Evolutionary conservation across 2,888 invertebrate genomes (phyloP), one percentile per base, ranked within the genome.

Genomic region (Drosophila peninsularis): DNA sequence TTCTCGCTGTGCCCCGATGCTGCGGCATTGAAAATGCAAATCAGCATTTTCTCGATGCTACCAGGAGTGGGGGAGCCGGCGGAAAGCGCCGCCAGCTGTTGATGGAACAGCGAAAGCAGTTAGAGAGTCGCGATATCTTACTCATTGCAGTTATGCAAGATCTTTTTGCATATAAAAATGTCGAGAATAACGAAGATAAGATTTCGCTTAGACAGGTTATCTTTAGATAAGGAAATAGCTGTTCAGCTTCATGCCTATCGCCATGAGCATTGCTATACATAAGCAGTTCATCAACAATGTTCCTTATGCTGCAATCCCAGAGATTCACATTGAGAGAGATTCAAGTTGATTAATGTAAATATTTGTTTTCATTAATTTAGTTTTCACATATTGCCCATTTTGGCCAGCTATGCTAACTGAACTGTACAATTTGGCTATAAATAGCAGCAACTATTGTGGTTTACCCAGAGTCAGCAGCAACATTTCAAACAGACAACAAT

Each of bases 21-120:
- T 42, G 32, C 56, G 63, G 47, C 61, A 66, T 78, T 75, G 75
- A 66, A 65, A 76, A 76, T 78, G 62, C 62, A 76, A 75, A 78
- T 76, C 58, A 49, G 64, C 52, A 69, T n/a, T 47, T 39, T 57
- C 44, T 36, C 34, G 41, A 21, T 3, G 17, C 0, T 0, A 3
- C 27, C 13, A 19, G n/a, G 24, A 19, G 21, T 0, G 39, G 14
- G 27, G 13, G 55, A 6, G 27, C 14, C 21, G 27, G 19, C 1
- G 21, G 45, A 34, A 24, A 54, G 13, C 47, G 57, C 62, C 34
- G 45, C 39, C 39, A 52, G 66, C 47, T 30, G 6, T 57, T 34
- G 36, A 37, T 11, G 39, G 2, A 24, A 37, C 47, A 53, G 57
- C 67, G 67, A 75, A 75, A 78, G 78, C 67, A 73, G 67, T 68